Evolutionary conservation across 2,888 invertebrate genomes (phyloP), one percentile per base, ranked within the genome.

Genomic region (Thecocarcelia acutangulata): DNA sequence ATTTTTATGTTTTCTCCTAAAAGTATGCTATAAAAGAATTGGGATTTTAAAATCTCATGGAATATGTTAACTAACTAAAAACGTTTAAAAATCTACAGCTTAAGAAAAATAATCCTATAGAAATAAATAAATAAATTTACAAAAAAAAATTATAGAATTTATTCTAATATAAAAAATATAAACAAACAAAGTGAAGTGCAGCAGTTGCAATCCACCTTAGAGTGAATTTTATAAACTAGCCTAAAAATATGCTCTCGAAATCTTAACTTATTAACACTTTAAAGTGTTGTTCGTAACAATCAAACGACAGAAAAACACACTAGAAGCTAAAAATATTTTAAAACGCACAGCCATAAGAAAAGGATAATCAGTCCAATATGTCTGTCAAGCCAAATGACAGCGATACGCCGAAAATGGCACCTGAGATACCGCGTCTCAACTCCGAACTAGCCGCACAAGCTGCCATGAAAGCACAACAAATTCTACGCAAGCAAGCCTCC

Each of bases 381-480:
- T 85, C 86, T 85, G 86, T 86, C 85, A 87, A 86, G 73, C 83
- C 87, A 79, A 83, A 83, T 85, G 86, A 81, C 80, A 74, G 88
- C 87, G 85, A 85, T 59, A 78, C 84, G 68, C 85, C 87, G 0
- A 90, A 91, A 84, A 84, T 91, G 83, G 87, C 89, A 28, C 88
- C 90, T 2, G 90, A 91, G 85, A 88, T 91, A 78, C 89, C 91
- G 37, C 90, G 90, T 56, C 86, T 90, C 70, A 90, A 88, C 72
- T 90, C 90, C 5, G 91, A 91, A 76, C 79, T 91, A 50, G 91
- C 91, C n/a, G 87, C 90, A 44, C 91, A 90, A 84, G 91, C 91
- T 6, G 91, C 91, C 3, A 84, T 90, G 33, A 87, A 90, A 24
- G 91, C 88, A 5, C 90, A 91, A 84, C 90, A 91, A 83, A 85